Percentiles rank a stretch among this genome's conserved stretches.
phyloP scores from a whole-genome alignment of 2,888 invertebrate genomes.

The Drosophila mettleri region DNA sequence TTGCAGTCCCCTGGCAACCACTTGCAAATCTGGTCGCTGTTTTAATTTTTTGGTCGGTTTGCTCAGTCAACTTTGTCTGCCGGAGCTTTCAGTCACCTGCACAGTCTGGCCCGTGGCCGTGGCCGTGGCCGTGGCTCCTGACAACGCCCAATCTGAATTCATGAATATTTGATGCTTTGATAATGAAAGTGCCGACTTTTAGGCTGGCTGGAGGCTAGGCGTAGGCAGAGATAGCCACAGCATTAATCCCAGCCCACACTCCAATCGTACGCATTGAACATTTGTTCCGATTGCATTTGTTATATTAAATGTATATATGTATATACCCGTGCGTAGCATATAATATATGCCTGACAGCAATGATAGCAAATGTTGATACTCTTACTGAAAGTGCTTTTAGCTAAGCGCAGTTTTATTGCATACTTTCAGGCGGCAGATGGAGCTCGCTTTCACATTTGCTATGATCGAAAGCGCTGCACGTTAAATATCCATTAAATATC shows the following conservation, averaged over 20 bases:
- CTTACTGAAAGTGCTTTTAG: neutral
- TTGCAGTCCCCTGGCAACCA: slow-evolving; percentile 14
- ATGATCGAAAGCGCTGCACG: neutral
- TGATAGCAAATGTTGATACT: neutral
- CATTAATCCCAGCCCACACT: slow-evolving; percentile 10
- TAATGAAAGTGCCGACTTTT: slow-evolving; percentile 42
- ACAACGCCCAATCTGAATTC: slow-evolving; percentile 17
- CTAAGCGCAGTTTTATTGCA: slow-evolving; percentile 12
- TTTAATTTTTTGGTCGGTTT: neutral
- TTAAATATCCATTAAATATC: too few relatives aligned
- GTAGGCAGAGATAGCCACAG: slow-evolving; percentile 10
- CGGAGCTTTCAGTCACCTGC: slow-evolving; percentile 17
- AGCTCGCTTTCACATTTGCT: too few relatives aligned
- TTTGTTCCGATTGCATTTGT: neutral
- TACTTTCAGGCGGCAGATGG: slow-evolving; percentile 22
- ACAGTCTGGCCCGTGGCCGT: neutral
- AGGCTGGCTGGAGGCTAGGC: neutral
- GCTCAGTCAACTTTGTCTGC: slow-evolving; percentile 1
- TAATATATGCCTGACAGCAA: neutral
- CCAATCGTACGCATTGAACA: neutral
- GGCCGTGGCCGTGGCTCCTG: too few relatives aligned
- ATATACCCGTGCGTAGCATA: neutral
- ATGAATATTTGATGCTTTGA: slow-evolving; percentile 57
- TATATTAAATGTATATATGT: neutral
- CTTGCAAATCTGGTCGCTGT: slow-evolving; percentile 30